Evolutionary conservation across 2,797 vertebrate species (phyloP).

Genomic region (Pampus argenteus): DNA sequence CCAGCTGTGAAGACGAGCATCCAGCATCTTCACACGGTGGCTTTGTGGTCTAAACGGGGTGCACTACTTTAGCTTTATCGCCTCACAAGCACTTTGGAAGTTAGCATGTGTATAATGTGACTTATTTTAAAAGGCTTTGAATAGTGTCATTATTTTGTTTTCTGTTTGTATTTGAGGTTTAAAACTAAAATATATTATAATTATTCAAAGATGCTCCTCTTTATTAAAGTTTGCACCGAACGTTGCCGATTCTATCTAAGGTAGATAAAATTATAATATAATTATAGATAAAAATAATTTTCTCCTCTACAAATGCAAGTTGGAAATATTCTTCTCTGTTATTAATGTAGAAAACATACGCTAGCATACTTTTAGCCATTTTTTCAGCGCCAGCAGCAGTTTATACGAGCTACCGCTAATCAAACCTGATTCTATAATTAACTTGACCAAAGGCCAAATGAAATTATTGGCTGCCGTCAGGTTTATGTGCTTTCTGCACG

Average conservation of each 20-base stretch:
- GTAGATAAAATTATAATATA: too few relatives aligned
- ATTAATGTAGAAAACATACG: background rate
- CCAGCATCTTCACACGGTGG: constrained; percentile 39
- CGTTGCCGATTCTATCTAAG: too few relatives aligned
- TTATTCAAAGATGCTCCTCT: too few relatives aligned
- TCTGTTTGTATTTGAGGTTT: background rate
- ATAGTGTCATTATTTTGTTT: background rate
- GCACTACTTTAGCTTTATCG: constrained; percentile 18
- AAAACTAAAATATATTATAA: too few relatives aligned
- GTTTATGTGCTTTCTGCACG: background rate
- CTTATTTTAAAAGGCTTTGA: background rate
- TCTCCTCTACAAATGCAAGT: background rate
- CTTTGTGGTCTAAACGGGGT: constrained; percentile 32
- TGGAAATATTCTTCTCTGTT: background rate
- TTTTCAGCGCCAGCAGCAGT: background rate
- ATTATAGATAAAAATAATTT: background rate
- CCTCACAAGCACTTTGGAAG: constrained; percentile 2
- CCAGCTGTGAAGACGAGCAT: constrained; percentile 47
- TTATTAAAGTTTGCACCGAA: too few relatives aligned
- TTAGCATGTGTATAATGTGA: constrained; percentile 4
- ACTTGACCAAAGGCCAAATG: background rate
- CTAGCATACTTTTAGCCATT: background rate
- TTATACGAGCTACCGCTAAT: background rate
- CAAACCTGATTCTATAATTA: background rate
- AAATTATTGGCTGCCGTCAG: background rate